phyloP scores from a whole-genome alignment of 2,888 invertebrate species.

The Erebia palarica region DNA sequence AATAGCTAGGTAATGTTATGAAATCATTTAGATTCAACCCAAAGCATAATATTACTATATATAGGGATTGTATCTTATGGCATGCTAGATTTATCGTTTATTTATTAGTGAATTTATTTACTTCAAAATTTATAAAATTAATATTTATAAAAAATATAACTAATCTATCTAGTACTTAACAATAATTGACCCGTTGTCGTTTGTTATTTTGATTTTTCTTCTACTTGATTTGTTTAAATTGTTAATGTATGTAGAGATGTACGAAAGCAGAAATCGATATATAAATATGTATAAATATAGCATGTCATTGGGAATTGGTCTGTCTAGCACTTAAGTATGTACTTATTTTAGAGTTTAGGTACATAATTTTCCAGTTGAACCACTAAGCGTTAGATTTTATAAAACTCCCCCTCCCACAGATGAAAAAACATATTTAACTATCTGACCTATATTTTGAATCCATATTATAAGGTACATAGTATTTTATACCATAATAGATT shows the following conservation, averaged over 20 bases:
- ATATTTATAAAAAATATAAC: neutral
- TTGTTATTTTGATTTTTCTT: neutral
- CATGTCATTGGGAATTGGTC: constrained; percentile 23
- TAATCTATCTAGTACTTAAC: too few species aligned
- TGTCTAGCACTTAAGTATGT: constrained; percentile 36
- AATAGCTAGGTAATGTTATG: constrained; percentile 36
- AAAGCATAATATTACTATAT: constrained; percentile 52
- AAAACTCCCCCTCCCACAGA: constrained; percentile 26
- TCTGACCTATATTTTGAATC: constrained; percentile 36
- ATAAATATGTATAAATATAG: constrained; percentile 1
- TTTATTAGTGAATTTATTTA: neutral
- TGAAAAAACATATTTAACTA: constrained; percentile 36
- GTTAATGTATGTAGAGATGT: neutral
- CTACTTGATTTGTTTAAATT: neutral
- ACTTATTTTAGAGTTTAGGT: constrained; percentile 34
- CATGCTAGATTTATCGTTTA: constrained; percentile 12
- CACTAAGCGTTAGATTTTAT: constrained; percentile 38
- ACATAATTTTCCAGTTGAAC: constrained; percentile 36
- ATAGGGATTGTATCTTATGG: constrained; percentile 24
- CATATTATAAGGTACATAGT: constrained; percentile 39
- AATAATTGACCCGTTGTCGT: too few species aligned
- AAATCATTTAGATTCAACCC: constrained; percentile 46
- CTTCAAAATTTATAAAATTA: neutral
- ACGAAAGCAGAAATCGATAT: neutral
- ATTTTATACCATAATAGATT: constrained; percentile 48